Percentiles rank a stretch among this genome's conserved stretches.
Conservation (phyloP, 2,113 vertebrate species). For the Philantomba maxwellii region DNA sequence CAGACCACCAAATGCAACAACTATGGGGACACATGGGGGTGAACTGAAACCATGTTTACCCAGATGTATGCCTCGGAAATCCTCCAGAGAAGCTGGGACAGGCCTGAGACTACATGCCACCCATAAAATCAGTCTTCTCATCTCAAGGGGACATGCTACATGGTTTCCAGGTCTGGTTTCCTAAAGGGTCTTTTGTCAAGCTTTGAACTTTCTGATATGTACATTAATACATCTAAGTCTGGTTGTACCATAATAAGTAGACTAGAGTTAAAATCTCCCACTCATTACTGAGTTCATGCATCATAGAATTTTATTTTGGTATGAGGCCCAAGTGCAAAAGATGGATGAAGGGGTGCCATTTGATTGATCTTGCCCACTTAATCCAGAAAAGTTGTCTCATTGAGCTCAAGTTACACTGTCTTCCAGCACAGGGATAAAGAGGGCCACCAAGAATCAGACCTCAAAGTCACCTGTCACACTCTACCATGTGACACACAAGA, state of each 20-base stretch:
- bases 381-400: slow-evolving; percentile 15
- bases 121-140: not conserved
- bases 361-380: not conserved
- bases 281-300: not conserved
- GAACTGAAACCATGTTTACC: not conserved
- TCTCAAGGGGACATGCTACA: not conserved
- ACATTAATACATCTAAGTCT: not conserved
- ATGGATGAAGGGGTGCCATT: not conserved
- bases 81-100: not conserved
- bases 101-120: not conserved
- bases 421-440: not conserved
- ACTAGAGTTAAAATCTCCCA: not conserved
- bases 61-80: not conserved
- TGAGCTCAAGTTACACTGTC: not conserved
- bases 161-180: not conserved
- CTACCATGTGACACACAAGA: not conserved
- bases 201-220: not conserved
- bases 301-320: not conserved
- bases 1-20: slow-evolving; percentile 12
- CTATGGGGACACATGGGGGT: not conserved
- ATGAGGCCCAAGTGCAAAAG: not conserved
- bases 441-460: not conserved
- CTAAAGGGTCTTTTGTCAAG: not conserved
- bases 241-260: no score
- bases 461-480: not conserved